phyloP scores from a whole-genome alignment of 2,113 vertebrate species.

The Bubo bubo region DNA sequence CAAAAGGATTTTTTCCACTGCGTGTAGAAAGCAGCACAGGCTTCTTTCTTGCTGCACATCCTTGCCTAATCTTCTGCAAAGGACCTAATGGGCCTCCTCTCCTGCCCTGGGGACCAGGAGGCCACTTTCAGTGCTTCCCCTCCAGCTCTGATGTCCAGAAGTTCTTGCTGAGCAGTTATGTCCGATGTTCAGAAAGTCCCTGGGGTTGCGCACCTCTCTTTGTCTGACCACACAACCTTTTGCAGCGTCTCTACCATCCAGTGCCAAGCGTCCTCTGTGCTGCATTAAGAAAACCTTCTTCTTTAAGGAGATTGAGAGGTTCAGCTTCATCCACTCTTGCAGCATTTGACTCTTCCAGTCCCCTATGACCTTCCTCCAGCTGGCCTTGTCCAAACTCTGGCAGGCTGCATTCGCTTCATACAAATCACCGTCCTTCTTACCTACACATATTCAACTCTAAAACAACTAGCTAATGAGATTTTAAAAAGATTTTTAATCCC shows the following conservation, averaged over 20 bases:
- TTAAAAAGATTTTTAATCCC: background rate
- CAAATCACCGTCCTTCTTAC: background rate
- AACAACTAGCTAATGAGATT: background rate
- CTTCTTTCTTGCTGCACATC: background rate
- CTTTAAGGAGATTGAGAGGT: background rate
- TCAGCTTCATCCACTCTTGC: background rate
- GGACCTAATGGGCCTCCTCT: background rate
- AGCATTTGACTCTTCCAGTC: too few species aligned
- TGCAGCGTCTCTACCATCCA: fast-evolving
- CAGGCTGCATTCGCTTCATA: background rate
- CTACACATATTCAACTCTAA: background rate
- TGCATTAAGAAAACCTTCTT: background rate
- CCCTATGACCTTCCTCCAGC: background rate
- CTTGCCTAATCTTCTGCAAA: background rate
- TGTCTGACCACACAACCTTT: background rate
- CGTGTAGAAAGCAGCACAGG: background rate
- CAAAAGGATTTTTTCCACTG: background rate
- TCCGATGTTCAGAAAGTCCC: background rate
- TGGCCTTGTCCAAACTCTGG: background rate
- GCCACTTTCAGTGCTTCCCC: background rate
- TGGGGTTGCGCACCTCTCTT: background rate
- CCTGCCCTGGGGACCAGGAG: background rate
- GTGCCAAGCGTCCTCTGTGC: background rate
- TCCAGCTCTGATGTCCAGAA: background rate
- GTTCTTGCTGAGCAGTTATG: background rate